Conservation (phyloP, 2,797 vertebrate species). For the Fistularia commersonii region DNA sequence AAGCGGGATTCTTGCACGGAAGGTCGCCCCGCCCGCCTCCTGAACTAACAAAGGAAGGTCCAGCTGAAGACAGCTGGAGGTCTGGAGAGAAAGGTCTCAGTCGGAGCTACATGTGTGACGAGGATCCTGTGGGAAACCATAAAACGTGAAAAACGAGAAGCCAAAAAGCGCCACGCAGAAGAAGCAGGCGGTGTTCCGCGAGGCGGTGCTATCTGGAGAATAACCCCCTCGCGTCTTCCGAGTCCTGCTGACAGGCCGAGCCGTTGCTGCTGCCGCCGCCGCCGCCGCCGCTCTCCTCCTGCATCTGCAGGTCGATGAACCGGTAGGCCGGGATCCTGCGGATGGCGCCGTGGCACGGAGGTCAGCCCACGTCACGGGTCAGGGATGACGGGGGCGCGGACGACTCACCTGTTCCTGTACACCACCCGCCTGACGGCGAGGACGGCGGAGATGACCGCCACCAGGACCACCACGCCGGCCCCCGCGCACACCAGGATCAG, state of each 20-base stretch:
- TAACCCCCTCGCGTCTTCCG: slow-evolving; percentile 63
- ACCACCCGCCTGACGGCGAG: slow-evolving; percentile 61
- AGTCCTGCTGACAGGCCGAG: slow-evolving; percentile 60
- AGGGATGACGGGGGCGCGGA: neutral
- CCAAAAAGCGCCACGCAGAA: too few species aligned
- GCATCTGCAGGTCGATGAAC: slow-evolving; percentile 73
- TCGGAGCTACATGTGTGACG: slow-evolving; percentile 49
- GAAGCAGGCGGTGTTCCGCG: too few species aligned
- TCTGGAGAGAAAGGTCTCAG: too few species aligned
- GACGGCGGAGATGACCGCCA: slow-evolving; percentile 40
- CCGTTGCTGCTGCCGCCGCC: slow-evolving; percentile 57
- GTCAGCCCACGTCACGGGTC: neutral
- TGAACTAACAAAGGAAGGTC: too few species aligned
- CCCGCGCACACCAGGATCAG: slow-evolving; percentile 68
- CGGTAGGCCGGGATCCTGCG: slow-evolving; percentile 68
- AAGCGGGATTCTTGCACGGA: slow-evolving; percentile 14
- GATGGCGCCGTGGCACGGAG: neutral
- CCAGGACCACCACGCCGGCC: slow-evolving; percentile 59
- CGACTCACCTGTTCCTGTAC: slow-evolving; percentile 60
- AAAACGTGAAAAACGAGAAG: slow-evolving; percentile 4
- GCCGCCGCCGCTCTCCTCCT: slow-evolving; percentile 56
- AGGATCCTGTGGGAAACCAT: slow-evolving; percentile 69
- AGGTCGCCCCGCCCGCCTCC: too few species aligned
- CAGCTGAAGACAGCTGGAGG: too few species aligned
- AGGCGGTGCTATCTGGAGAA: too few species aligned